Evolutionary conservation across 2,888 invertebrate genomes (phyloP).

Genomic region (Dusona sp.): DNA sequence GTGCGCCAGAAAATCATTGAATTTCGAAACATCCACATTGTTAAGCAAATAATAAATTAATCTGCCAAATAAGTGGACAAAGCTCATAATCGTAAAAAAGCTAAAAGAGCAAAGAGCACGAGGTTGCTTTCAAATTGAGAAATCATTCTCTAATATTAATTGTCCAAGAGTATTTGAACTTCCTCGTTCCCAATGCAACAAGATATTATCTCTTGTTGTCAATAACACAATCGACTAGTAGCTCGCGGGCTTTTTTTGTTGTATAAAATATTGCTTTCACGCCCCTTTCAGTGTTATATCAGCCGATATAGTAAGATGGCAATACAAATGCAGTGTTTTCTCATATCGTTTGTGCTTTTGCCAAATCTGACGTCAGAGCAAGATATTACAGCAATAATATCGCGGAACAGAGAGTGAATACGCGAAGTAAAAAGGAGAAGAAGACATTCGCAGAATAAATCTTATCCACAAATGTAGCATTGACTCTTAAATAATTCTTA

Average conservation of each 20-base stretch:
- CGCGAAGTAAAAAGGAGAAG: neutral
- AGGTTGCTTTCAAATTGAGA: neutral
- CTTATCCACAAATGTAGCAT: neutral
- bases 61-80: neutral
- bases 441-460: neutral
- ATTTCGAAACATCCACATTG: neutral
- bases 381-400: slow-evolving; percentile 59
- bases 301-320: slow-evolving; percentile 7
- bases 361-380: slow-evolving; percentile 55
- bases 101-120: neutral
- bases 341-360: neutral
- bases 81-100: neutral
- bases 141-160: neutral
- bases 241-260: slow-evolving; percentile 1
- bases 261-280: slow-evolving; percentile 32
- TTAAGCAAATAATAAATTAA: neutral
- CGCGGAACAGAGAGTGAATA: slow-evolving; percentile 11
- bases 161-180: neutral
- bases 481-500: too few species aligned
- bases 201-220: slow-evolving; percentile 17
- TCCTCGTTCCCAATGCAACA: neutral
- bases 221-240: slow-evolving; percentile 21
- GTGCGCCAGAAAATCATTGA: neutral
- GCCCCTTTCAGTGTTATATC: slow-evolving; percentile 35
- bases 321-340: slow-evolving; percentile 22